These are phyloP conservation scores for Manis crassicaudata DNA, from an alignment of 2,797 vertebrate genomes.

Conservation along the genomic window DNA sequence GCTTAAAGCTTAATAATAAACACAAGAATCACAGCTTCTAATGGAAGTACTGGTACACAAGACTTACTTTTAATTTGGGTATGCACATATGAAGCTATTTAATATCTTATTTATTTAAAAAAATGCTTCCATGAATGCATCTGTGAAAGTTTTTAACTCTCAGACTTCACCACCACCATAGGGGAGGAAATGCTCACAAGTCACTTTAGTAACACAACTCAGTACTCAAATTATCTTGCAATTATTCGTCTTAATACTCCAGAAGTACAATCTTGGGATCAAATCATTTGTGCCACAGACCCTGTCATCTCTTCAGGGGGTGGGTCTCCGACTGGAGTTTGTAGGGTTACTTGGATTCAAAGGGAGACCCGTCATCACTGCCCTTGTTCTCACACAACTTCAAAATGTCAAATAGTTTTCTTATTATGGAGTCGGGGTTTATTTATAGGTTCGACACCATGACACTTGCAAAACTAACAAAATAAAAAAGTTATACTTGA, in stretches of 20 bases:
- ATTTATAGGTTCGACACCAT: constrained; percentile 73
- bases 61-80: background rate
- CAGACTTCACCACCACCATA: background rate
- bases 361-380: background rate
- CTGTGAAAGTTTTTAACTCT: background rate
- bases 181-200: background rate
- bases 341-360: background rate
- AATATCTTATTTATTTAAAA: background rate
- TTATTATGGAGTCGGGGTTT: constrained; percentile 64
- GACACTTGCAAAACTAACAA: constrained; percentile 76
- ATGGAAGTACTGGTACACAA: background rate
- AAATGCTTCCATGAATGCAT: background rate
- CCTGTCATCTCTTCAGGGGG: background rate
- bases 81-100: background rate
- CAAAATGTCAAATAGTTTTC: constrained; percentile 78
- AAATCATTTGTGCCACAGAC: background rate
- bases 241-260: background rate
- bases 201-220: background rate
- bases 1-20: background rate
- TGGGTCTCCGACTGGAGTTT: background rate
- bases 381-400: constrained; percentile 47
- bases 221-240: background rate
- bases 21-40: background rate
- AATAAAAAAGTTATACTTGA: constrained; percentile 72
- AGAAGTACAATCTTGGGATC: background rate